Evolutionary conservation across 1,140 invertebrate genomes (phyloP).

Genomic region (Drosophila sturtevanti): DNA sequence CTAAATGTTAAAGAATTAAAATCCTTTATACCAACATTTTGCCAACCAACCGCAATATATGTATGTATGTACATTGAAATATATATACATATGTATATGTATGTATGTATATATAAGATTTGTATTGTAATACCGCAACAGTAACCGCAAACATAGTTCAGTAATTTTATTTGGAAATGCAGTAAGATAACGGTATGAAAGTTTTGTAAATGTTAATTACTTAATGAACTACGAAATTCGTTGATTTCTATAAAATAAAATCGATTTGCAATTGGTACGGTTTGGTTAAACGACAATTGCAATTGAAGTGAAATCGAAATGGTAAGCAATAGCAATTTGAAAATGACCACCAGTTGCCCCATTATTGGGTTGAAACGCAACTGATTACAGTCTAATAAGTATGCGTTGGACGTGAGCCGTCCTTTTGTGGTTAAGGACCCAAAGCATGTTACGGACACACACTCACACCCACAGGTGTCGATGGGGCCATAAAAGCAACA

Average conservation of each 20-base stretch:
- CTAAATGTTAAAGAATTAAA: neutral
- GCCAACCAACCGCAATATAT: neutral
- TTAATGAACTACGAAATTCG: neutral
- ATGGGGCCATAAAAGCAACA: constrained; percentile 51
- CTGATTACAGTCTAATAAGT: constrained; percentile 80
- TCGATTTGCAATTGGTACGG: neutral
- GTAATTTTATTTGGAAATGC: neutral
- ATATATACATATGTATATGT: neutral
- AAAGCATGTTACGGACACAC: neutral
- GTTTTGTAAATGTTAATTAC: neutral
- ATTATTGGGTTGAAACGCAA: constrained; percentile 60
- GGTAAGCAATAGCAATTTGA: constrained; percentile 4
- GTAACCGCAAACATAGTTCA: neutral
- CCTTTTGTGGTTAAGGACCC: constrained; percentile 70
- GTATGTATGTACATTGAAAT: neutral
- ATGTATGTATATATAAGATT: neutral
- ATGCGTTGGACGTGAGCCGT: constrained; percentile 70
- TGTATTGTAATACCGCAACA: neutral
- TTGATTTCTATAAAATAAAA: neutral
- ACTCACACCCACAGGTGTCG: constrained; percentile 22
- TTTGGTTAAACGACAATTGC: constrained; percentile 2
- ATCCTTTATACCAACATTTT: neutral
- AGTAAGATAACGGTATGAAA: neutral
- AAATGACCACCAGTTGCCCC: constrained; percentile 65
- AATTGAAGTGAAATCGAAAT: neutral